Base-by-base conservation (phyloP, 2,888 invertebrate genomes). In the Himalopsyche tibetana region DNA sequence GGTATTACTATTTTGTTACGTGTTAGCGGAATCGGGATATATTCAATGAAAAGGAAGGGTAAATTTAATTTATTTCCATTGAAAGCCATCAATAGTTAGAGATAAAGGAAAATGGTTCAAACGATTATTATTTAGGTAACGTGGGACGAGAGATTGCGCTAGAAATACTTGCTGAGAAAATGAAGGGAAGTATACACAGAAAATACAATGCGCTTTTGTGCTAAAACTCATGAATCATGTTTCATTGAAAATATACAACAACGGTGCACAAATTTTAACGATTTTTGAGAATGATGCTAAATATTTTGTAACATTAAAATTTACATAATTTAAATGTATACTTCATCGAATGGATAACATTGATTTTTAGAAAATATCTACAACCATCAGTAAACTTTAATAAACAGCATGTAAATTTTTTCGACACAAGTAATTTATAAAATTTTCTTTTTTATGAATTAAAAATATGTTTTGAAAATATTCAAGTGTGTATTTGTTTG, bases 181-280 rank as follows among this genome's bases (percentile, higher is more conserved):
- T 74, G 74, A 74, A 38, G 74, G 36, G 38, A 74, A 38, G 74
- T 74, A 74, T 11, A 74, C 38, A 12, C 36, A 36, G 74, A 74
- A 74, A 74, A 74, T 74, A 74, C 74, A 74, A 74, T 74, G 74
- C 74, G 74, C 74, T 74, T 74, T 74, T 74, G 74, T 74, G 36
- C 74, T 36, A 38, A 69, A 74, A 74, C 74, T 74, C 74, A 38
- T 74, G 74, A 74, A 74, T 74, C 74, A 74, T 74, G 74, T 74
- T 74, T 74, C 36, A 74, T 74, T 74, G 74, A 74, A 63, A 74
- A 74, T 74, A 74, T 36, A 74, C 74, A 74, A 74, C 38, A 36
- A 36, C 74, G 74, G 36, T 74, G 74, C 74, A 74, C 74, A 36
- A 36, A 74, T 74, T 51, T 74, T 74, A 74, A 74, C 15, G 74